Evolutionary conservation across 1,140 invertebrate species (phyloP).

Genomic region (Lasioglossum albipes): DNA sequence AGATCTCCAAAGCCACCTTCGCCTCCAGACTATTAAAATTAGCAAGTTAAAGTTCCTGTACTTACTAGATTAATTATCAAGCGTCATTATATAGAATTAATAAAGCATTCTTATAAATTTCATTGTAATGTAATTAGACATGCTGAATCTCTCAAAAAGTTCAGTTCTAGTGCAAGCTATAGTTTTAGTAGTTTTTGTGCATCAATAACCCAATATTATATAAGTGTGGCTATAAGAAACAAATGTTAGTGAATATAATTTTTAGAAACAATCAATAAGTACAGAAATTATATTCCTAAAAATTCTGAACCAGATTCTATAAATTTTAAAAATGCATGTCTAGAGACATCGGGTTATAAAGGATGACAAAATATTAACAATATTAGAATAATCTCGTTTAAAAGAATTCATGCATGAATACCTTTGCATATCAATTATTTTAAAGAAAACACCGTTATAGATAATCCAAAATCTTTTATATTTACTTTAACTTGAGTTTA

Average conservation of each 20-base stretch:
- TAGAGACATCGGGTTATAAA: conserved; percentile 81
- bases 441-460: conserved; percentile 19
- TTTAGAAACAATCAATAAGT: background rate
- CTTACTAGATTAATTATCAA: conserved; percentile 40
- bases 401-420: conserved; percentile 59
- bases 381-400: conserved; percentile 49
- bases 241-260: conserved; percentile 16
- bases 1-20: conserved; percentile 77
- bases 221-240: conserved; percentile 28
- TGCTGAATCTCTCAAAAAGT: conserved; percentile 33
- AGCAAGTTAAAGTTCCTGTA: conserved; percentile 60
- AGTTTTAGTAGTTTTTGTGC: conserved; percentile 29
- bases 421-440: conserved; percentile 21
- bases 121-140: conserved; percentile 40
- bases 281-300: background rate
- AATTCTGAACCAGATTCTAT: background rate
- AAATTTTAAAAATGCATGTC: conserved; percentile 77
- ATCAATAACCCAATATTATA: conserved; percentile 24
- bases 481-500: background rate
- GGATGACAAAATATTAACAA: conserved; percentile 67
- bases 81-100: conserved; percentile 44
- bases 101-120: conserved; percentile 29
- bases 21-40: conserved; percentile 77
- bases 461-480: background rate
- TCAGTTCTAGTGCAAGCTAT: conserved; percentile 38